These are phyloP conservation scores for Idris sp. DNA, from an alignment of 1,140 invertebrate genomes.

Conservation along the genomic window DNA sequence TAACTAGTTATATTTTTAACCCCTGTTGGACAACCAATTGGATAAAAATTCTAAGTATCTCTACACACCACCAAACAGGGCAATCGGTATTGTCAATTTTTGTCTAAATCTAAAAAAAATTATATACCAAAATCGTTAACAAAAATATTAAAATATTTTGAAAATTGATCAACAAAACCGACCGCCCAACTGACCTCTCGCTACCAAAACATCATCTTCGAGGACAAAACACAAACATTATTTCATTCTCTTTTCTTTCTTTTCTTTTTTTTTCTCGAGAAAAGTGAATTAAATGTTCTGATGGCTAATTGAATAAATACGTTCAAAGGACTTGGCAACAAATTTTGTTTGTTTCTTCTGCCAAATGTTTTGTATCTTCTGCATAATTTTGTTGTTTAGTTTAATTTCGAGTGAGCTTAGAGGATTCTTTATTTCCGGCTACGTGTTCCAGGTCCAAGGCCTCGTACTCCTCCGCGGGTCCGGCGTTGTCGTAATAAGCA, in stretches of 20 bases:
- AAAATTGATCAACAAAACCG: background rate
- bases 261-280: background rate
- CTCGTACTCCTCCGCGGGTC: constrained; percentile 72
- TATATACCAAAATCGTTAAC: no score
- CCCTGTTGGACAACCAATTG: constrained; percentile 21
- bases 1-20: constrained; percentile 13
- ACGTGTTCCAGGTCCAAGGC: constrained; percentile 74
- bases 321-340: no score
- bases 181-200: constrained; percentile 48
- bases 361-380: no score
- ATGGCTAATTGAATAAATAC: constrained; percentile 50
- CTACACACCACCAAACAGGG: constrained; percentile 32
- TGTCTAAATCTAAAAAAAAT: constrained; percentile 10
- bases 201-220: constrained; percentile 20
- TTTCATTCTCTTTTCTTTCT: constrained; percentile 1
- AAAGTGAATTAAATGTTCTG: constrained; percentile 22
- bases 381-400: no score
- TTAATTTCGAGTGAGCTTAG: constrained; percentile 68
- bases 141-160: constrained; percentile 20
- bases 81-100: constrained; percentile 11
- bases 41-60: constrained; percentile 40
- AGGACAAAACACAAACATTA: constrained; percentile 31
- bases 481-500: constrained; percentile 75
- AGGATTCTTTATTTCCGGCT: constrained; percentile 73
- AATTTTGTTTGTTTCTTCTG: no score